These are phyloP conservation scores for Holacanthus passer DNA, from an alignment of 2,113 vertebrate species.

Conservation along the genomic window DNA sequence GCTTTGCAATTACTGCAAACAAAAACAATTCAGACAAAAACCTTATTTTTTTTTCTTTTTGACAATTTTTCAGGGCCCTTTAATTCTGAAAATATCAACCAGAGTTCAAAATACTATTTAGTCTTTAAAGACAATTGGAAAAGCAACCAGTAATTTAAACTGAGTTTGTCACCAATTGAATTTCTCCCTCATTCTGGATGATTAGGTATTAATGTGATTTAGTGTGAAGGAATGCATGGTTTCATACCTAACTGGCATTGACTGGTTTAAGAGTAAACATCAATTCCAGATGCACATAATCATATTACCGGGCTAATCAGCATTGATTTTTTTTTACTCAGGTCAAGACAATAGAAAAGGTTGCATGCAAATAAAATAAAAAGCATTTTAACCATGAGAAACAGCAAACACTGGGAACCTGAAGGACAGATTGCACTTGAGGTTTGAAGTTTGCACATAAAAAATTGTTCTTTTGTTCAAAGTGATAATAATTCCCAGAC, in stretches of 20 bases:
- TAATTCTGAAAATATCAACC: background rate
- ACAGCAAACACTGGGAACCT: background rate
- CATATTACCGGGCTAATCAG: slow-evolving; percentile 80
- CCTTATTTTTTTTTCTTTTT: background rate
- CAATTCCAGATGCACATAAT: slow-evolving; percentile 81
- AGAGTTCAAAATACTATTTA: background rate
- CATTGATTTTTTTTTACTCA: slow-evolving; percentile 76
- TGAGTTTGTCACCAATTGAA: slow-evolving; percentile 61
- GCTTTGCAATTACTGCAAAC: background rate
- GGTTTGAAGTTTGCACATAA: slow-evolving; percentile 31
- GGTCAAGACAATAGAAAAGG: slow-evolving; percentile 65
- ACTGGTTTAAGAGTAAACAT: slow-evolving; percentile 79
- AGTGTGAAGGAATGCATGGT: slow-evolving; percentile 76
- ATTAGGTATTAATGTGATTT: slow-evolving; percentile 80
- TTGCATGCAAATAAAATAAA: slow-evolving; percentile 67
- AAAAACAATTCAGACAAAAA: background rate
- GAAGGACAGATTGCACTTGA: slow-evolving; percentile 54
- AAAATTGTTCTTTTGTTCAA: slow-evolving; percentile 33
- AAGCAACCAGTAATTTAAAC: slow-evolving; percentile 32
- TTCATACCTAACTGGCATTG: slow-evolving; percentile 79
- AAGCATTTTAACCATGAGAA: slow-evolving; percentile 49
- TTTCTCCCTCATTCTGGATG: slow-evolving; percentile 65
- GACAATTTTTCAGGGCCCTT: background rate
- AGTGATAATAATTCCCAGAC: background rate
- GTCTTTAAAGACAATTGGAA: slow-evolving; percentile 48